phyloP scores from a whole-genome alignment of 2,113 vertebrate species.

The Oophaga pumilio region DNA sequence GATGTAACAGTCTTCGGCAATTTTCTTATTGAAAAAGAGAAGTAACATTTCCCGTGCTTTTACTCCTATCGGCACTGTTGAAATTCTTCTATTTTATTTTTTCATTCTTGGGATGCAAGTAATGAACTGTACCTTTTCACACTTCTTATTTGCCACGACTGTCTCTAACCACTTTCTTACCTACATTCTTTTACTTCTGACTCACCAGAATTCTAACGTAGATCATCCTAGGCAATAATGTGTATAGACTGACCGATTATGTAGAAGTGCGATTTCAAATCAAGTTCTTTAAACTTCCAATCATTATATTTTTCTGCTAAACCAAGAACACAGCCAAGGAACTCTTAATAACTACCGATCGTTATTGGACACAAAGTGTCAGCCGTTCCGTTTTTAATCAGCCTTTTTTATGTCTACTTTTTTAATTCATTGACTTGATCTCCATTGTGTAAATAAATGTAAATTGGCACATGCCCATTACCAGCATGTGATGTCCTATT shows the following conservation, averaged over 20 bases:
- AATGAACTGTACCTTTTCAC: not conserved
- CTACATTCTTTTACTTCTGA: not conserved
- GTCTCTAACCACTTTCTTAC: constrained; percentile 3
- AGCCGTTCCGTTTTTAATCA: not conserved
- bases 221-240: constrained; percentile 10
- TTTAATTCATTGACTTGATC: not conserved
- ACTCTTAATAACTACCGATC: not conserved
- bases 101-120: not conserved
- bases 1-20: not conserved
- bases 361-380: not conserved
- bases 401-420: not conserved
- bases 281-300: not conserved
- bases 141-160: not conserved
- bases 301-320: constrained; percentile 19
- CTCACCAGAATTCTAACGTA: not conserved
- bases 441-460: constrained; percentile 13
- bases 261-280: not conserved
- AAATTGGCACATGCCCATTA: not conserved
- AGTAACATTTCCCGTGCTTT: not conserved
- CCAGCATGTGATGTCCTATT: constrained; percentile 12
- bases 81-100: not conserved
- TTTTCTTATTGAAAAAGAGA: not conserved
- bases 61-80: not conserved
- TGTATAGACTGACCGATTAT: not conserved
- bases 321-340: constrained; percentile 18